phyloP scores from a whole-genome alignment of 2,888 invertebrate genomes.

The Sarcophaga variegata region DNA sequence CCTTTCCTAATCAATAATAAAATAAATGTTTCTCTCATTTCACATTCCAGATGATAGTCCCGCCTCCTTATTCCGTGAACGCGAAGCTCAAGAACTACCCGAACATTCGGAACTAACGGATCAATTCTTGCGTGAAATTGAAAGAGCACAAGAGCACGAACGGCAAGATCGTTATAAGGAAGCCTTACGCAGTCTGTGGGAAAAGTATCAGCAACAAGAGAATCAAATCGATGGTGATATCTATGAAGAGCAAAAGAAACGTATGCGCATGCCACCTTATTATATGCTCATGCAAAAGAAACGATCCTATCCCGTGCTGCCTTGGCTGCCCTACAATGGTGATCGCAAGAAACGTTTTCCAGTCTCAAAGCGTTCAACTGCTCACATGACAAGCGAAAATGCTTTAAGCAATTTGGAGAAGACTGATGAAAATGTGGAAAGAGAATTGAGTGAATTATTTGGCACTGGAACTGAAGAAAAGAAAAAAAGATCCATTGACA shows the following conservation, averaged over 20 bases:
- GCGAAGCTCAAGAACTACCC: constrained; percentile 70
- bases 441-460: constrained; percentile 87
- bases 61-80: constrained; percentile 78
- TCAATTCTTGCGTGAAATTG: constrained; percentile 80
- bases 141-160: constrained; percentile 79
- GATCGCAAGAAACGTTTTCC: constrained; percentile 85
- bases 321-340: constrained; percentile 80
- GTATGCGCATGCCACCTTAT: constrained; percentile 78
- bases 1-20: too few relatives aligned
- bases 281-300: constrained; percentile 80
- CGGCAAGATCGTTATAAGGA: constrained; percentile 79
- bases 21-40: constrained; percentile 58
- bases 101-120: constrained; percentile 78
- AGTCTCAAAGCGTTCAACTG: constrained; percentile 86
- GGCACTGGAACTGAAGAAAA: constrained; percentile 81
- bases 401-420: constrained; percentile 79
- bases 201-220: constrained; percentile 80
- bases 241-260: constrained; percentile 78
- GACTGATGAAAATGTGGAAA: constrained; percentile 87
- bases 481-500: constrained; percentile 83
- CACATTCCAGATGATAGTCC: constrained; percentile 72
- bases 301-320: constrained; percentile 80
- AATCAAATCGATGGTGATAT: constrained; percentile 78
- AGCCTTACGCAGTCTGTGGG: constrained; percentile 79
- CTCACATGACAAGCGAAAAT: constrained; percentile 77